Percentiles rank a stretch among this genome's conserved stretches.
Conservation (phyloP, 2,797 vertebrate species). For the Stomatorhinus walkeri region DNA sequence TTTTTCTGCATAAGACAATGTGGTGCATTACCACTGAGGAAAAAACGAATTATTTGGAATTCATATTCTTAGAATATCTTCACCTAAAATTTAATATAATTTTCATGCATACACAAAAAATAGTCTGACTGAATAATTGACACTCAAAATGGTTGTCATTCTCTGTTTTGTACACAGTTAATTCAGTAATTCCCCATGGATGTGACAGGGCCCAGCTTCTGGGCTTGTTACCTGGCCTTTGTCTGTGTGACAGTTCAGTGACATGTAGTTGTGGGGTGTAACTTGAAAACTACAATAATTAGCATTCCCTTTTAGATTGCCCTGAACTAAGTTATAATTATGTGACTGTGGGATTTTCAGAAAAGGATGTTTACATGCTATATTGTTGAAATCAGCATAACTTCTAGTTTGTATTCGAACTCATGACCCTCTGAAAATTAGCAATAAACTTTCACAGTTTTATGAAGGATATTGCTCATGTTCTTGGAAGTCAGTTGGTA, state of each 20-base stretch:
- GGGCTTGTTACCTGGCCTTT: not conserved
- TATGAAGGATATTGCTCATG: not conserved
- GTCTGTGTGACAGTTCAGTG: not conserved
- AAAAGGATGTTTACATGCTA: not conserved
- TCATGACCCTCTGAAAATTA: not conserved
- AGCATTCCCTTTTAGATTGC: constrained; percentile 1
- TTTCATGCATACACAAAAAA: not conserved
- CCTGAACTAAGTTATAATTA: not conserved
- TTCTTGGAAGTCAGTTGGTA: not conserved
- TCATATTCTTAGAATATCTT: not conserved
- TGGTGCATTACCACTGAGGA: not conserved
- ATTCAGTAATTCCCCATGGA: not conserved
- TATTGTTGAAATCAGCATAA: not conserved
- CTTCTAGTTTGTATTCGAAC: not conserved
- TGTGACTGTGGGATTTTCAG: not conserved
- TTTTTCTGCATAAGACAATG: not conserved
- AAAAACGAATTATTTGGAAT: not conserved
- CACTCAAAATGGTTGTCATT: not conserved
- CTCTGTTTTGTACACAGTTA: not conserved
- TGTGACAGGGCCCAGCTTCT: not conserved
- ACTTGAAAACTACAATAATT: not conserved
- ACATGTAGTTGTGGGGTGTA: not conserved
- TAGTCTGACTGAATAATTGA: not conserved
- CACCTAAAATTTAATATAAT: not conserved
- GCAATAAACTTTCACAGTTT: not conserved